These are phyloP conservation scores for Manis pentadactyla DNA, from an alignment of 2,797 vertebrate genomes.

Conservation along the genomic window DNA sequence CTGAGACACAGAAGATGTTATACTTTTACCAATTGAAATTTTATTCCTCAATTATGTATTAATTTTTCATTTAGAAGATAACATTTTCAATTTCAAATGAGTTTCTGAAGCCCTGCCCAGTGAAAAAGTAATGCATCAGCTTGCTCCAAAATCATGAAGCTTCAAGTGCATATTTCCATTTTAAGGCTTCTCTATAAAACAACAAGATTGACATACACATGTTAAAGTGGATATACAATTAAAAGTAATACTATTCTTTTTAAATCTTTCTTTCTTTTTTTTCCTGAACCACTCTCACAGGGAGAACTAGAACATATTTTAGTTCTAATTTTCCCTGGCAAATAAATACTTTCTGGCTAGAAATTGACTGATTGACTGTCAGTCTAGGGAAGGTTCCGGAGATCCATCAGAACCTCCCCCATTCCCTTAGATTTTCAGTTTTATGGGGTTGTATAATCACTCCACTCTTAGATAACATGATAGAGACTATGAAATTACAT, in stretches of 20 bases:
- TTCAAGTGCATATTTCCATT: neutral
- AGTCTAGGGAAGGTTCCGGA: neutral
- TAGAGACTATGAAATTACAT: neutral
- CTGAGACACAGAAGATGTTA: neutral
- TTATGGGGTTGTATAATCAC: neutral
- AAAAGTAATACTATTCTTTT: no score
- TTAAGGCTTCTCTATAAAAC: neutral
- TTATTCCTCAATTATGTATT: conserved; percentile 47
- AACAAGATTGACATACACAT: neutral
- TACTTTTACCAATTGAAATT: conserved; percentile 28
- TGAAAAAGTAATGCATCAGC: neutral
- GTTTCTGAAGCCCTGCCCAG: conserved; percentile 42
- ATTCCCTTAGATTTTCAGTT: neutral
- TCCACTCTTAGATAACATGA: neutral
- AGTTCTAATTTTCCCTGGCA: neutral
- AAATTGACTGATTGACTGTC: neutral
- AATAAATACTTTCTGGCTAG: neutral
- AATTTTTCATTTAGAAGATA: conserved; percentile 54
- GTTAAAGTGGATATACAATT: neutral
- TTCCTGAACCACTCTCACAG: neutral
- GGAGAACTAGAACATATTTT: neutral
- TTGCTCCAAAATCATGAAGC: neutral
- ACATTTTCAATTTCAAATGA: neutral
- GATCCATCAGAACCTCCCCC: neutral
- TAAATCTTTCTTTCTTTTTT: no score